Evolutionary conservation across 2,888 invertebrate species (phyloP), one percentile per base, ranked within the genome.

Genomic region (Marasmarcha lunaedactyla): DNA sequence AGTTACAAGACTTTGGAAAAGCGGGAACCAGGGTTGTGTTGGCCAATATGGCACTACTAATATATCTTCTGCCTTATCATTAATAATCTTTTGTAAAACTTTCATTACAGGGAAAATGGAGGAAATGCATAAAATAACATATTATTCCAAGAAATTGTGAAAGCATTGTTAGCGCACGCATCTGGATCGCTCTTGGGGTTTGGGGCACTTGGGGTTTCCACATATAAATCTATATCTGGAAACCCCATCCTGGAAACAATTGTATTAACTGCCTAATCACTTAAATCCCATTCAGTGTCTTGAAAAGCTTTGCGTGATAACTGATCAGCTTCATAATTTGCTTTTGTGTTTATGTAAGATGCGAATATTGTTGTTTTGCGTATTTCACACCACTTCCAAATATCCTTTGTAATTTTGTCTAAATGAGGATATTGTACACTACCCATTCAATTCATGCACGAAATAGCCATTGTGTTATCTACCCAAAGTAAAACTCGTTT

Each of bases 1-100:
- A 9, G 14, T 15, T 1, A 20, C 11, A 13, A 45, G 3, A 27
- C 39, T 41, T 14, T 34, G 14, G 37, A 55, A 59, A 3, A 58
- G 1, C 2, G 59, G 57, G 36, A 44, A 61, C 59, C 55, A 61
- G 1, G 54, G 52, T 41, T 59, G 57, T 1, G 46, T 33, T 1
- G 40, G 40, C 40, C 40, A 40, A 20, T 33, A 36, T 2, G 40
- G 36, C 13, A 40, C 40, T 11, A 40, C 20, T 2, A 40, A 14
- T 15, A 40, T 33, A 11, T 36, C 40, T 14, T 40, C 36, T 12
- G 40, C 40, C 10, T 26, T 14, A 9, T 41, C 36, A 26, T 35
- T 38, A 36, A 34, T 25, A 12, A 35, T 42, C 20, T 33, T 42
- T 14, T 25, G 38, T 14, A 38, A 35, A 14, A 26, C 13, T 42